A percentile compares a stretch with the other conserved stretches of the same genome.
phyloP scores from a whole-genome alignment of 2,797 vertebrate species.

The Sebastes jordani region DNA sequence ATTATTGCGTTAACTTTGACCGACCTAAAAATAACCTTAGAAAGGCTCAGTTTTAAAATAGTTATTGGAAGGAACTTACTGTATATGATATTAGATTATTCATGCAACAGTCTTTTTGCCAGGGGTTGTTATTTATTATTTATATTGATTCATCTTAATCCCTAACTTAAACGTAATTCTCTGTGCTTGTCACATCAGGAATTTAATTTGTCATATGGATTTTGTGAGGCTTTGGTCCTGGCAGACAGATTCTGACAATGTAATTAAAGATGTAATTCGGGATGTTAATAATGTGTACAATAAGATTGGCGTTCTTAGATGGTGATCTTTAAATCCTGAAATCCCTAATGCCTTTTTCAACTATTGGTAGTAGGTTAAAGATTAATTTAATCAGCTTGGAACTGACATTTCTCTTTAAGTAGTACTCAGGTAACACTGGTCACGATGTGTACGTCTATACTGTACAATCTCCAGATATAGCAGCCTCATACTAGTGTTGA shows the following conservation, averaged over 20 bases:
- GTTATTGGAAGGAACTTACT: neutral
- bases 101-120: neutral
- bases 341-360: neutral
- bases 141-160: neutral
- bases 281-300: neutral
- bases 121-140: too few relatives aligned
- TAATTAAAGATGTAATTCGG: neutral
- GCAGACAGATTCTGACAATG: neutral
- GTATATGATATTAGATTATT: neutral
- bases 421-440: neutral
- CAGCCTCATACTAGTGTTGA: slow-evolving; percentile 1
- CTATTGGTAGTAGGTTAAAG: neutral
- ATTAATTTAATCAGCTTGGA: neutral
- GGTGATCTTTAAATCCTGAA: neutral
- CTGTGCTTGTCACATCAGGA: neutral
- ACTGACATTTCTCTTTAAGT: neutral
- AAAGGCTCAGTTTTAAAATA: neutral
- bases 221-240: neutral
- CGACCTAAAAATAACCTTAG: fast-evolving
- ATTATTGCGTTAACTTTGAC: too few relatives aligned
- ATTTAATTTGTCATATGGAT: neutral
- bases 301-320: neutral
- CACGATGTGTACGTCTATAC: neutral
- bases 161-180: neutral
- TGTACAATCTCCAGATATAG: neutral